Evolutionary conservation across 2,797 vertebrate genomes (phyloP).

Genomic region (Rhadinocentrus ornatus): DNA sequence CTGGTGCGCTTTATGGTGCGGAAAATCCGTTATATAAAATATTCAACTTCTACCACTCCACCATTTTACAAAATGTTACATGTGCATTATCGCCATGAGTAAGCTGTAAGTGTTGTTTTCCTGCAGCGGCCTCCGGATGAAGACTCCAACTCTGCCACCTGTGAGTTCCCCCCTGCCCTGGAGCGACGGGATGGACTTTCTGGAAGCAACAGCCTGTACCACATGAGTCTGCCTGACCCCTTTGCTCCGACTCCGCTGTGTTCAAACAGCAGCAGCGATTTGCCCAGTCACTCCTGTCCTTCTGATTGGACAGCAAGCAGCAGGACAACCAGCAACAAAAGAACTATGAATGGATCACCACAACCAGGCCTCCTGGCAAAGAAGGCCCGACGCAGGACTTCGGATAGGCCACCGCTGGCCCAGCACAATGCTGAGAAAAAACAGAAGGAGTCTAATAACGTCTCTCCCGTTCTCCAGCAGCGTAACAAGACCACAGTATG

Average conservation of each 20-base stretch:
- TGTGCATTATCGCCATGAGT: neutral
- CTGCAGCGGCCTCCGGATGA: conserved; percentile 58
- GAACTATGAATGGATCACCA: conserved; percentile 82
- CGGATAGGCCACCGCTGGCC: conserved; percentile 74
- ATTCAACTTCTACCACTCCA: no score
- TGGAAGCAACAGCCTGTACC: conserved; percentile 62
- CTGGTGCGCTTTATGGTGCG: no score
- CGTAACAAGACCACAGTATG: conserved; percentile 90
- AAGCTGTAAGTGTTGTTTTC: neutral
- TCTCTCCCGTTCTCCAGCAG: conserved; percentile 86
- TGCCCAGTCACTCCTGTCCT: conserved; percentile 21
- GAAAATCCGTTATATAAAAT: no score
- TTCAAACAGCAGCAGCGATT: conserved; percentile 45
- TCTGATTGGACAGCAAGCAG: conserved; percentile 69
- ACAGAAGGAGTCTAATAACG: conserved; percentile 85
- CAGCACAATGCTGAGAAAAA: conserved; percentile 86
- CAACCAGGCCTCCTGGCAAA: conserved; percentile 70
- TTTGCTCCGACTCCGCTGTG: conserved; percentile 39
- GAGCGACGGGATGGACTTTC: conserved; percentile 70
- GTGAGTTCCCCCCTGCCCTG: conserved; percentile 69
- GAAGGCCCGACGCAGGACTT: conserved; percentile 75
- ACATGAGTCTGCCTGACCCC: conserved; percentile 49
- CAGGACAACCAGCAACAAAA: conserved; percentile 82
- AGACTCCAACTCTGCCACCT: conserved; percentile 59
- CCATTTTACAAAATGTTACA: neutral